Evolutionary conservation across 2,888 invertebrate genomes (phyloP).

Genomic region (Tenthredo mesomela): DNA sequence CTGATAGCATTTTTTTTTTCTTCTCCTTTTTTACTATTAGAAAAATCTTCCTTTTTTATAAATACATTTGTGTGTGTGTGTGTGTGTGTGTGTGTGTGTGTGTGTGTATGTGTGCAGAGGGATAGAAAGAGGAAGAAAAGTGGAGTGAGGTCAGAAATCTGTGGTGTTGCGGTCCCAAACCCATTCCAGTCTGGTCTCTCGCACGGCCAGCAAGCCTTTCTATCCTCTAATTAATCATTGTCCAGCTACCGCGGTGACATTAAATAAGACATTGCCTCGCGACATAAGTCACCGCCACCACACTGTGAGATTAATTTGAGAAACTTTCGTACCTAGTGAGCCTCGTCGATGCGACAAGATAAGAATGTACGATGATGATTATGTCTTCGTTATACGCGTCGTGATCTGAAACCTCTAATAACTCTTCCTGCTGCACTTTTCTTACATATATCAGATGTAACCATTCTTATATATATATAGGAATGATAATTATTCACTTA

Average conservation of each 20-base stretch:
- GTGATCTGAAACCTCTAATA: constrained; percentile 1
- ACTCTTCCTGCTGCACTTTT: not conserved
- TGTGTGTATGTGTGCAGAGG: not conserved
- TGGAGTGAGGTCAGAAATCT: not conserved
- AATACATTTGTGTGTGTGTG: not conserved
- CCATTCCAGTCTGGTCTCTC: constrained; percentile 28
- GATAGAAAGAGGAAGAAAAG: not conserved
- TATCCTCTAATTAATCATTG: constrained; percentile 58
- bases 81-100: not conserved
- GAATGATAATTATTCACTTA: not conserved
- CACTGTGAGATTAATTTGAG: constrained; percentile 58
- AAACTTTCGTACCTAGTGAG: constrained; percentile 43
- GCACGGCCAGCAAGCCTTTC: constrained; percentile 21
- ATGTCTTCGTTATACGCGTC: constrained; percentile 32
- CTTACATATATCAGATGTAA: not conserved
- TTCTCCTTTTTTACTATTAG: not conserved
- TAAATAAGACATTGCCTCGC: constrained; percentile 55
- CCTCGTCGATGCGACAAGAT: constrained; percentile 42
- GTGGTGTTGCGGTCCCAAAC: constrained; percentile 12
- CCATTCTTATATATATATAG: no score
- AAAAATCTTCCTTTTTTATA: not conserved
- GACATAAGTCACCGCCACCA: constrained; percentile 56
- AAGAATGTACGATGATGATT: constrained; percentile 35
- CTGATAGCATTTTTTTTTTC: not conserved
- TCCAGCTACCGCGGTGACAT: constrained; percentile 57